Base-by-base conservation (phyloP, 2,797 vertebrate species). In the Diglossa cyanea region DNA sequence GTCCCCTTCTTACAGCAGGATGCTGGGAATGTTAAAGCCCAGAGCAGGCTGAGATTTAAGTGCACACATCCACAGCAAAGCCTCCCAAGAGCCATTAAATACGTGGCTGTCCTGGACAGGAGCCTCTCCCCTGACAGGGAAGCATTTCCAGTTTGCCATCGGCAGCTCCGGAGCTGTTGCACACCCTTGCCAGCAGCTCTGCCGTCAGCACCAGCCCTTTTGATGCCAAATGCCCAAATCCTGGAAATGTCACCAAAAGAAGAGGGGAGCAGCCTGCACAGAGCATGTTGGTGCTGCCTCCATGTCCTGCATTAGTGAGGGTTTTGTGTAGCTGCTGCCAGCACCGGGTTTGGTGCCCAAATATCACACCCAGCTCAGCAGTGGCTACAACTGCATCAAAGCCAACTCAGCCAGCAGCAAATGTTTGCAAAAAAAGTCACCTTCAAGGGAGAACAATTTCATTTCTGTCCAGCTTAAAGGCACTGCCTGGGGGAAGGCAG, bases 311-410 rank as follows among this genome's bases (percentile, higher is more conserved):
- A 35, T 45, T 35, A 65, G 16, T 17, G 44, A 67, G 1, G 3
- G 5, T 51, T 75, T 37, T 40, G 58, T 44, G n/a, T 13, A 17
- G 28, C 4, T 37, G 28, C 48, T 62, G 67, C 35, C 8, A 9
- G 79, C 30, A 33, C 15, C 0, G 0, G 2, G 6, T 50, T 66
- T 6, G 0, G 44, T 40, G 37, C 81, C 31, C 72, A 82, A 61
- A 60, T 3, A 4, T 88, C 10, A 3, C 88, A 77, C 33, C 44
- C 76, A 75, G 71, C 74, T 42, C 81, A 65, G 73, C 57, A 65
- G 45, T 12, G 37, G 51, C 75, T 50, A 63, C 61, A 63, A 67
- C n/a, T 51, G 51, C 72, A 66, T 58, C 65, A 63, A 44, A 80
- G 61, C 53, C 74, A 80, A 35, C 26, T 14, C 54, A 5, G 5